Evolutionary conservation across 1,140 invertebrate species (phyloP).

Genomic region (Kradibia gibbosae): DNA sequence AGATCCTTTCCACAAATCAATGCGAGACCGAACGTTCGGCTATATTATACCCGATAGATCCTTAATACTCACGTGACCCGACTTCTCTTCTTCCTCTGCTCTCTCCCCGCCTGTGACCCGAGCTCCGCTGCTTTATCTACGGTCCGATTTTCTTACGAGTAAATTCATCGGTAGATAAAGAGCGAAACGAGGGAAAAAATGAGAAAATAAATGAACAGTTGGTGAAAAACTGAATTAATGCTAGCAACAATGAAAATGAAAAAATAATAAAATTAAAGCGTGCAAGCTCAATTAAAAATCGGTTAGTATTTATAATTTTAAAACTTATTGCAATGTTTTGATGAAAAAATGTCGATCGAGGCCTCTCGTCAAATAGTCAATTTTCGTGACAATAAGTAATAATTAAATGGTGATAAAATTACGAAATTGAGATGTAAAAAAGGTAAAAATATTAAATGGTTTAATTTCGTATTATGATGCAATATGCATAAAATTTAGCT

Average conservation of each 20-base stretch:
- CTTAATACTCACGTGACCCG: slow-evolving; percentile 38
- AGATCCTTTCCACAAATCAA: slow-evolving; percentile 47
- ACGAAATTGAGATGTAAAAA: not conserved
- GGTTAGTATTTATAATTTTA: too few species aligned
- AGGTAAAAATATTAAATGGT: slow-evolving; percentile 5
- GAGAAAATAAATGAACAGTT: not conserved
- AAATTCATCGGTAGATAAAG: not conserved
- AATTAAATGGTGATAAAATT: not conserved
- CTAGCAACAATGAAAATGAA: too few species aligned
- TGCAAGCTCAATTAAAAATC: too few species aligned
- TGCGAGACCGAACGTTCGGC: slow-evolving; percentile 34
- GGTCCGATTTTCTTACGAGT: slow-evolving; percentile 17
- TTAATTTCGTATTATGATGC: slow-evolving; percentile 20
- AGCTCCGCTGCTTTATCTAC: slow-evolving; percentile 13
- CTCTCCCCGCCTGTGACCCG: not conserved
- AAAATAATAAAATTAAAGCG: too few species aligned
- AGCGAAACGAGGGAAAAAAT: not conserved
- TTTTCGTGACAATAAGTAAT: not conserved
- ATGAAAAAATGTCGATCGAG: not conserved
- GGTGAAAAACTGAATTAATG: not conserved
- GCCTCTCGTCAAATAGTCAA: not conserved
- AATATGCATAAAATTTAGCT: slow-evolving; percentile 40
- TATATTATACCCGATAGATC: slow-evolving; percentile 35
- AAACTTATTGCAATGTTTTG: too few species aligned
- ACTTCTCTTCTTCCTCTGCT: not conserved